phyloP scores from a whole-genome alignment of 2,113 vertebrate species.

The Dasyurus viverrinus region DNA sequence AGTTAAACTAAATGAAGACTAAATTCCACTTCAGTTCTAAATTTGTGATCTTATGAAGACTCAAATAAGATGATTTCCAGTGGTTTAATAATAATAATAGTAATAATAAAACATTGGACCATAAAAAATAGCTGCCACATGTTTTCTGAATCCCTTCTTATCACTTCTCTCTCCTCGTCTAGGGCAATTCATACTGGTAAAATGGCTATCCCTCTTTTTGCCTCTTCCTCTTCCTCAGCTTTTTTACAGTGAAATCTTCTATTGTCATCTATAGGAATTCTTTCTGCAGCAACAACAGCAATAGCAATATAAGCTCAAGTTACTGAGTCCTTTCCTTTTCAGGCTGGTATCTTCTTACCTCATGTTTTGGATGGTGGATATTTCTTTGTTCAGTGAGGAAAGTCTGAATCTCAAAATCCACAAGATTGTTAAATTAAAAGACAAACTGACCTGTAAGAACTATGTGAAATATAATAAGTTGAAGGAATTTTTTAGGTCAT shows the following conservation, averaged over 20 bases:
- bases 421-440: not conserved
- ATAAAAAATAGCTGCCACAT: not conserved
- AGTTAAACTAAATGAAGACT: not conserved
- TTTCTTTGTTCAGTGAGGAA: not conserved
- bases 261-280: not conserved
- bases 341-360: not conserved
- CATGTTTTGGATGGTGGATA: not conserved
- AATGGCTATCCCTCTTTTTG: too few species aligned
- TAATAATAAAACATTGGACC: not conserved
- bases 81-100: too few species aligned
- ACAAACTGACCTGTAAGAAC: not conserved
- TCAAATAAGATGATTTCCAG: not conserved
- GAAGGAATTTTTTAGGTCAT: not conserved
- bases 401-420: not conserved
- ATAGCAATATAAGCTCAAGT: not conserved
- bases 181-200: not conserved
- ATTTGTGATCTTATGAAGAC: not conserved
- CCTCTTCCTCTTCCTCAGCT: not conserved
- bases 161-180: not conserved
- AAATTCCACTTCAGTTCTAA: not conserved
- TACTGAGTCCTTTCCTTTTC: not conserved
- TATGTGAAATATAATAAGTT: not conserved
- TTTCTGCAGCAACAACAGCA: not conserved
- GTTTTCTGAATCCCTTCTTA: not conserved
- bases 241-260: not conserved